Conservation (phyloP, 1,140 invertebrate genomes). For the Aphelinus certus region DNA sequence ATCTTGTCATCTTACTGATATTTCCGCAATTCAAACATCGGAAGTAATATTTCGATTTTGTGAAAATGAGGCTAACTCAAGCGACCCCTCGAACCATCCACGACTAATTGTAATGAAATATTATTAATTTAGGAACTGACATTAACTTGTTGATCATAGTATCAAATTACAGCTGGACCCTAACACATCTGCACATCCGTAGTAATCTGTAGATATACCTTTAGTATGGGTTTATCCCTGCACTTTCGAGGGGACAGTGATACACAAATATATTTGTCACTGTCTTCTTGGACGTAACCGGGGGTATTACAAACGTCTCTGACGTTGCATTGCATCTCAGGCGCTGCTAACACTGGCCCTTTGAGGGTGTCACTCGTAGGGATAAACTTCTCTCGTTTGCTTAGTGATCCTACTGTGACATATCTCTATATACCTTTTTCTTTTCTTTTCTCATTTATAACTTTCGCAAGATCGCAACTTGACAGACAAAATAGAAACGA, state of each 20-base stretch:
- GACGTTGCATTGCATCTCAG: slow-evolving; percentile 15
- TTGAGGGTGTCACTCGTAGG: slow-evolving; percentile 25
- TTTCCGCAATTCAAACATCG: too few relatives aligned
- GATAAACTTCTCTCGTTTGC: slow-evolving; percentile 22
- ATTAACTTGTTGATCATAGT: slow-evolving; percentile 5
- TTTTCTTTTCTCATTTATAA: not conserved
- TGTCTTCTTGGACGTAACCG: slow-evolving; percentile 32
- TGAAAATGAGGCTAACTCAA: not conserved
- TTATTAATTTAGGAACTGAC: not conserved
- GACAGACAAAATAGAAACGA: not conserved
- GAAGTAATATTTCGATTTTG: too few relatives aligned
- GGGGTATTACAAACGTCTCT: slow-evolving; percentile 22
- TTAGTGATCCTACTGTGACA: not conserved
- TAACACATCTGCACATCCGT: not conserved
- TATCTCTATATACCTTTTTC: not conserved
- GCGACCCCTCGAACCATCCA: not conserved
- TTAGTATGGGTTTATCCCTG: slow-evolving; percentile 22
- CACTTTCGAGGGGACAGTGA: slow-evolving; percentile 34
- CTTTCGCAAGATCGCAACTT: not conserved
- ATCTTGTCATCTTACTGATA: too few relatives aligned
- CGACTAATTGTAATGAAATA: not conserved
- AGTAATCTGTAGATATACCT: not conserved
- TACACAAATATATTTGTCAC: slow-evolving; percentile 50
- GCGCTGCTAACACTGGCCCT: slow-evolving; percentile 14
- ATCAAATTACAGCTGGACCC: slow-evolving; percentile 26